Base-by-base conservation (phyloP, 2,888 invertebrate species). In the Diabrotica balteata region DNA sequence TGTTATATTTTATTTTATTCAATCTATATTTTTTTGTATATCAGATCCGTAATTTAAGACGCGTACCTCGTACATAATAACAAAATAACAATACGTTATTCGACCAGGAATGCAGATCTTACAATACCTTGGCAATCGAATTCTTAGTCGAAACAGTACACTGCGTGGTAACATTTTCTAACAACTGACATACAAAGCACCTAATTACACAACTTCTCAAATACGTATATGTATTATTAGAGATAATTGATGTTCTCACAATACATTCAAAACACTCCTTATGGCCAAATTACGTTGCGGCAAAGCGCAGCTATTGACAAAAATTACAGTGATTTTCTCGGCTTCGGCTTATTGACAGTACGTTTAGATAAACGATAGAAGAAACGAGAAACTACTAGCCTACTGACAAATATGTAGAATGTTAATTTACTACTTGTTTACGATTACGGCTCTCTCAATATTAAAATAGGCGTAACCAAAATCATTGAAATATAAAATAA, bases 171-270 rank as follows among this genome's bases (percentile, higher is more conserved):
- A 5, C 22, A 53, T 10, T 45, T 45, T 32, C 32, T 46, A 61
- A 22, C 32, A 47, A 17, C 47, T 22, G 32, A 53, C 61, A 61
- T 61, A 61, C 53, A 44, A 61, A 53, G 44, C 53, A 52, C 60
- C 60, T 60, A 60, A 60, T 60, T 60, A 60, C 43, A 32, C 51
- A 60, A 45, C 44, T 11, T 45, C 32, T 42, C 47, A 51, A 60
- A 60, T 60, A 49, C 42, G 60, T 50, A 51, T 50, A 51, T 51
- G 60, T 60, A 51, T 60, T 52, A 60, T 60, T 60, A 60, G 60
- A 11, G 10, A 50, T 49, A 60, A 50, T 60, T 60, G 51, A 11
- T 7, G 51, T 60, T 60, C 58, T 60, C 51, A 32, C 32, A 32
- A 32, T 32, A 10, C 51, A 44, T 51, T 45, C 43, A 32, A 60